Evolutionary conservation across 1,140 invertebrate species (phyloP).

Genomic region (Branchinecta lindahli): DNA sequence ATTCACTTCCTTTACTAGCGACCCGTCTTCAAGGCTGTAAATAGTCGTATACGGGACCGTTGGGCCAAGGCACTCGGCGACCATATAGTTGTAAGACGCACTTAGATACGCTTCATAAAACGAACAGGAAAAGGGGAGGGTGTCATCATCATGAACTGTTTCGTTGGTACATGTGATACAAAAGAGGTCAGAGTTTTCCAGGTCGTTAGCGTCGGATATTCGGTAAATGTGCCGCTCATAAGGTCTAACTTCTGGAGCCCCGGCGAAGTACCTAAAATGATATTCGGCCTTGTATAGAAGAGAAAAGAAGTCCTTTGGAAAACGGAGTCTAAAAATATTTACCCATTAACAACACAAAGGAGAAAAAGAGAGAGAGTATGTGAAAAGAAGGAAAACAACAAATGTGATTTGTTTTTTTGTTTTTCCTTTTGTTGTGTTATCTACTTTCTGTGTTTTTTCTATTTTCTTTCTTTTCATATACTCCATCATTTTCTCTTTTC

Average conservation of each 20-base stretch:
- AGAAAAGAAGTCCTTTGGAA: no score
- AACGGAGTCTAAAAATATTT: no score
- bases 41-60: constrained; percentile 6
- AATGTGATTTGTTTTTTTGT: no score
- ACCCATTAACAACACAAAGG: no score
- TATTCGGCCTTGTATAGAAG: neutral
- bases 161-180: neutral
- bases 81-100: neutral
- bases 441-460: no score
- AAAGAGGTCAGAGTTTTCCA: neutral
- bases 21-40: neutral
- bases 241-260: neutral
- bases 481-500: no score
- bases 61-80: neutral
- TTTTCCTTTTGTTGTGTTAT: no score
- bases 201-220: constrained; percentile 12
- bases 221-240: constrained; percentile 16
- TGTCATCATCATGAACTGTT: neutral
- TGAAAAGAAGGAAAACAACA: no score
- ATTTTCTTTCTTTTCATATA: no score
- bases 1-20: neutral
- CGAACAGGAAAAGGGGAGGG: neutral
- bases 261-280: constrained; percentile 17
- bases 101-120: neutral
- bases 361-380: no score